Percentiles rank a stretch among this genome's conserved stretches.
Evolutionary conservation across 2,113 vertebrate species (phyloP).

Genomic region (Girardinichthys multiradiatus): DNA sequence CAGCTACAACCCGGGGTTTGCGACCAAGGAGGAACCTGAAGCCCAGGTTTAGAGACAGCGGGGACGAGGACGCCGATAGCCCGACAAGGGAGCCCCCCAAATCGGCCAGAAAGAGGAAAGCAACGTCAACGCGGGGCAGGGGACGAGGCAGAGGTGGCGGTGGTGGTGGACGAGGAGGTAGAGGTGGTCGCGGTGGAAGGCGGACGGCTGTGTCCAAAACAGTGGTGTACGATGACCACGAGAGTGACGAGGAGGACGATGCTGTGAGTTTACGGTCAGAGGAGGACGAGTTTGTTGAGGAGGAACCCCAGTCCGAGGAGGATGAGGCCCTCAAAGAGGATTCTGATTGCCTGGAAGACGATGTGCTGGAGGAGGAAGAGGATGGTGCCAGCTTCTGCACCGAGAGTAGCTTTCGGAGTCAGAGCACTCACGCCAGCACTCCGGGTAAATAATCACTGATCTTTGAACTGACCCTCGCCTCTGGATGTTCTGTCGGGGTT

Average conservation of each 20-base stretch:
- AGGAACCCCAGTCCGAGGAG: constrained; percentile 86
- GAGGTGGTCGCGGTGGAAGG: constrained; percentile 82
- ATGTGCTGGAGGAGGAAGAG: constrained; percentile 82
- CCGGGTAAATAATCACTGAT: constrained; percentile 83
- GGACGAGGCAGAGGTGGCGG: constrained; percentile 86
- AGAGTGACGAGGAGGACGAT: constrained; percentile 90
- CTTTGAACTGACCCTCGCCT: not conserved
- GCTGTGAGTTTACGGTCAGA: constrained; percentile 86
- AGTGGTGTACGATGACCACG: constrained; percentile 97
- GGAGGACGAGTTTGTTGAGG: constrained; percentile 88
- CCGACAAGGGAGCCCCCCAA: constrained; percentile 72
- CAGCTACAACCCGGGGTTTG: constrained; percentile 86
- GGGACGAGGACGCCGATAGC: constrained; percentile 85
- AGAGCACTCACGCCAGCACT: constrained; percentile 95
- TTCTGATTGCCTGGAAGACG: constrained; percentile 83
- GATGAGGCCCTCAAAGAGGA: constrained; percentile 88
- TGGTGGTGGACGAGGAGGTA: constrained; percentile 85
- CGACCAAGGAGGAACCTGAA: constrained; percentile 87
- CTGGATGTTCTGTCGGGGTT: not conserved
- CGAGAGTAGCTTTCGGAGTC: constrained; percentile 97
- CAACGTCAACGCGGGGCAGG: constrained; percentile 79
- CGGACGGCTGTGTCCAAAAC: constrained; percentile 80
- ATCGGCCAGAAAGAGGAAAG: constrained; percentile 52
- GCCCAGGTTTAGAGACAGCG: constrained; percentile 82
- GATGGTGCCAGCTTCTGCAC: constrained; percentile 95